A percentile compares a stretch with the other conserved stretches of the same genome.
These are phyloP conservation scores for Lophius americanus DNA, from an alignment of 2,797 vertebrate genomes.

Conservation along the genomic window DNA sequence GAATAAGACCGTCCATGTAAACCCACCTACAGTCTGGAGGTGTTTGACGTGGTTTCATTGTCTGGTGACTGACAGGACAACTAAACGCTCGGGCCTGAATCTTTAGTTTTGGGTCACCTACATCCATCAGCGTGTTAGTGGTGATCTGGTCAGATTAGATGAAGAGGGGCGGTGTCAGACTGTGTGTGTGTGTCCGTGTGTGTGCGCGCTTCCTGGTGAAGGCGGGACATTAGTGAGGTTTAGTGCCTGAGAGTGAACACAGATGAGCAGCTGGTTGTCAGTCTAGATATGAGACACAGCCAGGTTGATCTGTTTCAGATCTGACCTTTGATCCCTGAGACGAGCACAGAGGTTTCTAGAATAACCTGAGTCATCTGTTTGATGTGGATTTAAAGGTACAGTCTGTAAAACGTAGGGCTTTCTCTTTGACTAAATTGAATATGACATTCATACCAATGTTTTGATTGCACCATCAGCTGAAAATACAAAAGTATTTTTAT, in stretches of 20 bases:
- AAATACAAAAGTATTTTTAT: background rate
- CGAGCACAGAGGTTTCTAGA: constrained; percentile 5
- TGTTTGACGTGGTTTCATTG: no score
- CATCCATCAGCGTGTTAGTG: constrained; percentile 47
- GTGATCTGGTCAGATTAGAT: constrained; percentile 53
- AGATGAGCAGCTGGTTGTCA: constrained; percentile 34
- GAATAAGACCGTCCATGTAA: no score
- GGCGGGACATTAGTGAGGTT: constrained; percentile 13
- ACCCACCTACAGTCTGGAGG: no score
- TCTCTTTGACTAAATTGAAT: no score
- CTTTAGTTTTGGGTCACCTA: constrained; percentile 53
- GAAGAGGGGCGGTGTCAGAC: constrained; percentile 25
- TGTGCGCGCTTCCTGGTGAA: constrained; percentile 45
- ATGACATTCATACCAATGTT: no score
- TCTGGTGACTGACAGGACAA: constrained; percentile 19
- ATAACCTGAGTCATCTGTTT: background rate
- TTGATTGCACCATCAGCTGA: background rate
- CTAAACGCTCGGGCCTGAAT: constrained; percentile 33
- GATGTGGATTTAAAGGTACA: no score
- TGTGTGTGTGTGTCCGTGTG: constrained; percentile 6
- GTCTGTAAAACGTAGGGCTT: no score
- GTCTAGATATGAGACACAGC: constrained; percentile 17
- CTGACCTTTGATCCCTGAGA: constrained; percentile 9
- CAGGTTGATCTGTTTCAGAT: constrained; percentile 35
- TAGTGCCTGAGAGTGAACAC: constrained; percentile 16